Conservation (phyloP, 2,113 vertebrate species). For the Phalacrocorax brasilianus region DNA sequence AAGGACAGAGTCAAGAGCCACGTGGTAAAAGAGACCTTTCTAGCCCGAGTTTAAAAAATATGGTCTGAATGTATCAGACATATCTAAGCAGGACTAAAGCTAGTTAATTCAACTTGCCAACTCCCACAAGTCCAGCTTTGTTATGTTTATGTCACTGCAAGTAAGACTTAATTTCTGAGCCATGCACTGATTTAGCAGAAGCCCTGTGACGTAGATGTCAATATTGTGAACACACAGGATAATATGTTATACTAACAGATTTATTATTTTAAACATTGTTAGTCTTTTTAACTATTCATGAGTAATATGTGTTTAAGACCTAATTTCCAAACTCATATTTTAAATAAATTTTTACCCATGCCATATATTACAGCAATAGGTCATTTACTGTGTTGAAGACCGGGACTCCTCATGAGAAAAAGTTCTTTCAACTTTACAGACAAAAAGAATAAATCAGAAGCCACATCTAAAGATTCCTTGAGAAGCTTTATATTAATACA, state of each 20-base stretch:
- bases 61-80: not conserved
- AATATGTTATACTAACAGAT: not conserved
- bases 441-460: not conserved
- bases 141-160: not conserved
- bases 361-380: not conserved
- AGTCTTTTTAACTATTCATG: not conserved
- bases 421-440: not conserved
- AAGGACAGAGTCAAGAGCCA: not conserved
- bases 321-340: not conserved
- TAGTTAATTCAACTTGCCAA: not conserved
- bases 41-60: not conserved
- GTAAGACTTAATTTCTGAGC: not conserved
- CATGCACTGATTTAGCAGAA: not conserved
- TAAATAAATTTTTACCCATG: not conserved
- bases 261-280: not conserved
- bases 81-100: not conserved
- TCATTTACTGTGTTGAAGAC: not conserved
- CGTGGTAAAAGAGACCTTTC: not conserved
- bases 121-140: not conserved
- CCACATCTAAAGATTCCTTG: not conserved
- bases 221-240: not conserved
- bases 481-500: not conserved
- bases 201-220: not conserved
- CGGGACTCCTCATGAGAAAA: not conserved
- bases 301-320: not conserved